Evolutionary conservation across 2,113 vertebrate genomes (phyloP).

Genomic region (Oceanodroma tethys): DNA sequence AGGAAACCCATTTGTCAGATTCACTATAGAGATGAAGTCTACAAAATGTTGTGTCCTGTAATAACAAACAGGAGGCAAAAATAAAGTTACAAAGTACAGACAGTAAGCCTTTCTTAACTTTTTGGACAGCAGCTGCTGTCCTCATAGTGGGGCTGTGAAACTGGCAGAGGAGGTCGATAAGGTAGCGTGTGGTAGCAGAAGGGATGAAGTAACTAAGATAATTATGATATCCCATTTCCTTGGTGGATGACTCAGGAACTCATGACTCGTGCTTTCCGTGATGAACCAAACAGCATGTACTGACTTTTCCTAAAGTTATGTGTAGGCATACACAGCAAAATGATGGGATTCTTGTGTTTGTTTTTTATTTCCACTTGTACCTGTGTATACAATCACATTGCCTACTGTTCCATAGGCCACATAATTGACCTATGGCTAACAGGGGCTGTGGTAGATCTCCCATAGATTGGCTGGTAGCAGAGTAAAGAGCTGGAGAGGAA

Average conservation of each 20-base stretch:
- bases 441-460: not conserved
- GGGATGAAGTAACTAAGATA: not conserved
- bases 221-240: slow-evolving; percentile 7
- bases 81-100: not conserved
- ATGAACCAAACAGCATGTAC: not conserved
- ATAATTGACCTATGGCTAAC: not conserved
- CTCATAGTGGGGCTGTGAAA: not conserved
- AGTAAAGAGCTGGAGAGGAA: not conserved
- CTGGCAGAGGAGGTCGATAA: not conserved
- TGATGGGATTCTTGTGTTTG: not conserved
- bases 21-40: not conserved
- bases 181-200: not conserved
- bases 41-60: not conserved
- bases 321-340: not conserved
- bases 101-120: not conserved
- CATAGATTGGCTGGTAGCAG: not conserved
- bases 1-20: not conserved
- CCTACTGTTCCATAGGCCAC: not conserved
- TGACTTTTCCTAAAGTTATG: not conserved
- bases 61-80: not conserved
- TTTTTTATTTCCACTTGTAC: not conserved
- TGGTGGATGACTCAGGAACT: slow-evolving; percentile 1
- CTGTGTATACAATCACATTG: not conserved
- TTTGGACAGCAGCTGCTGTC: not conserved
- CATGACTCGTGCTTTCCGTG: not conserved